Base-by-base conservation (phyloP, 2,797 vertebrate species). In the Clarias platycephalus region DNA sequence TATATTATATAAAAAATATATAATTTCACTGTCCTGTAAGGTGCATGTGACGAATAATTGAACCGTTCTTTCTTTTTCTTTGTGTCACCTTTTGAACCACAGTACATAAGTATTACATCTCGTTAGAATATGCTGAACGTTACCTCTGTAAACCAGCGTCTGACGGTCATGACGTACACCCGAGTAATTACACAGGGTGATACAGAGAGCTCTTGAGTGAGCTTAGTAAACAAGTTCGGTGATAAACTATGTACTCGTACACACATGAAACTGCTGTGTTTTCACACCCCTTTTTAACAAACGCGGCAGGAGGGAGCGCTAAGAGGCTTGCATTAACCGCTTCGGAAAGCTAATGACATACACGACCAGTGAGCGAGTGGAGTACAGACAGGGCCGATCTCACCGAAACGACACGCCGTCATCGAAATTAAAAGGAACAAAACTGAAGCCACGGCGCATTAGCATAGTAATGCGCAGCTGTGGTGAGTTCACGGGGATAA, bases 381-480 rank as follows among this genome's bases (percentile, higher is more conserved):
- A 75, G 18, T 6, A 66, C 1, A 60, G 24, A 67, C 24, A 24
- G 34, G n/a, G 83, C 64, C 20, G 60, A 34, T 31, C 63, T 62
- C 63, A 81, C 79, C 53, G 79, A 76, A 83, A 75, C 63, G n/a
- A 58, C 82, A 80, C 81, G 66, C 55, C 26, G 55, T 78, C 84
- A 68, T 83, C 58, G 28, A 62, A 81, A 86, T 80, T 68, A 62
- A 81, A 72, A 34, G n/a, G n/a, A 62, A 24, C 26, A 70, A 55
- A 88, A 80, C 80, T 60, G 84, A 90, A 87, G 40, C 88, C 88
- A 85, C 84, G 87, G 83, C 62, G 92, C 90, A 94, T 92, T 90
- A 91, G 90, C 91, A 91, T 91, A 87, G 91, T 92, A 92, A 93
- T 93, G 90, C 88, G 86, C 95, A 95, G 94, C 94, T 95, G 94